Conservation (phyloP, 2,797 vertebrate species). For the Poeciliopsis paucimaculata region DNA sequence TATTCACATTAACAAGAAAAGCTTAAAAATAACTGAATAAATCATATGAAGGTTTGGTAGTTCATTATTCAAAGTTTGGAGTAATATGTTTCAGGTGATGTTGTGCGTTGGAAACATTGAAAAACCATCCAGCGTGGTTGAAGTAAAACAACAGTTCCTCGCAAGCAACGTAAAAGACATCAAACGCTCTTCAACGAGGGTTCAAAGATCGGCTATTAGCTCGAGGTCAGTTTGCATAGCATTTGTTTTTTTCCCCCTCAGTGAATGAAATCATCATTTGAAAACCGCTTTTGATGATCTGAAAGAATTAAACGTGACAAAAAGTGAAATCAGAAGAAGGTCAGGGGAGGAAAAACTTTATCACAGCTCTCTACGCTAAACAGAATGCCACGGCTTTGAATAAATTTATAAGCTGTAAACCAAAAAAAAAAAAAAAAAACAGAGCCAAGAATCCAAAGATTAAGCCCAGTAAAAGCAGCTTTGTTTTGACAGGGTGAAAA, state of each 20-base stretch:
- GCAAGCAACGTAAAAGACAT: not conserved
- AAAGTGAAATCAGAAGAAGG: not conserved
- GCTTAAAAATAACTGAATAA: too few relatives aligned
- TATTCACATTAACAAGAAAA: too few relatives aligned
- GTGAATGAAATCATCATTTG: not conserved
- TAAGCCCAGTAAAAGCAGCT: constrained; percentile 70
- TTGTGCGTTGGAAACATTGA: not conserved
- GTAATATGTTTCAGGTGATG: not conserved
- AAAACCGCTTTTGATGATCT: not conserved
- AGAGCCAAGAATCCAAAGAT: constrained; percentile 78
- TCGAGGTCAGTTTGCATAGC: not conserved
- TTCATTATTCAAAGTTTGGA: too few relatives aligned
- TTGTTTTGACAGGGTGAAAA: constrained; percentile 85
- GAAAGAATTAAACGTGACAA: not conserved
- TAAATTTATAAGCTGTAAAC: constrained; percentile 71
- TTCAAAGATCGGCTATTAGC: not conserved
- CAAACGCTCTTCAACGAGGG: not conserved
- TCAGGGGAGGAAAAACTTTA: not conserved
- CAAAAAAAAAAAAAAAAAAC: constrained; percentile 26
- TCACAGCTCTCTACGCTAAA: not conserved
- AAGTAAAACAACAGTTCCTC: not conserved
- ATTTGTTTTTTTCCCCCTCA: not conserved
- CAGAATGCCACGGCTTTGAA: constrained; percentile 2
- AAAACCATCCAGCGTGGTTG: not conserved
- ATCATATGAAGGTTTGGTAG: too few relatives aligned